Conservation (phyloP, 2,113 vertebrate genomes). For the Gobio gobio region DNA sequence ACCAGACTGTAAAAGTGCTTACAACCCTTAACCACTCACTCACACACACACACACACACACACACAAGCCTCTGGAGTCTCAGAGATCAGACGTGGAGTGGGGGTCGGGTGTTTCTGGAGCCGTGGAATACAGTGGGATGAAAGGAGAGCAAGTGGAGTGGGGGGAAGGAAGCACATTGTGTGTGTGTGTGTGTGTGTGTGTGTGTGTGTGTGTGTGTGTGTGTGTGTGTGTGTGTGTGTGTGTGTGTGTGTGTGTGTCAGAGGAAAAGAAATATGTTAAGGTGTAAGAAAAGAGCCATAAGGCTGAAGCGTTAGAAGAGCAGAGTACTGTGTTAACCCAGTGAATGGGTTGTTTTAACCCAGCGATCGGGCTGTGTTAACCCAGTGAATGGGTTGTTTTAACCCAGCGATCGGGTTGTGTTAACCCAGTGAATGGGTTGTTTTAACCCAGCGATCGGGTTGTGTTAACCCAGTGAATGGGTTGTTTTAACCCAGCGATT, state of each 20-base stretch:
- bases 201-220: not conserved
- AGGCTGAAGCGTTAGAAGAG: not conserved
- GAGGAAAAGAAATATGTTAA: slow-evolving; percentile 11
- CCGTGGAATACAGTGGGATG: not conserved
- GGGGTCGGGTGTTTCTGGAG: not conserved
- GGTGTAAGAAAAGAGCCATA: slow-evolving; percentile 20
- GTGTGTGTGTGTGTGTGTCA: slow-evolving; percentile 13
- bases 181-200: slow-evolving; percentile 31
- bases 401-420: no score
- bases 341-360: no score
- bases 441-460: no score
- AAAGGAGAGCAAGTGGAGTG: slow-evolving; percentile 9
- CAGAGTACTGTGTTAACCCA: no score
- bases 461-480: no score
- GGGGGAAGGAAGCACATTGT: slow-evolving; percentile 12
- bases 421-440: no score
- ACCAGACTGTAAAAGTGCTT: slow-evolving; percentile 31
- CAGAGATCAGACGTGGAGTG: slow-evolving; percentile 8
- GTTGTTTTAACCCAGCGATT: no score
- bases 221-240: slow-evolving; percentile 23
- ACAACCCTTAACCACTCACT: not conserved
- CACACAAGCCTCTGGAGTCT: slow-evolving; percentile 9
- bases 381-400: no score
- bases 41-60: slow-evolving; percentile 13
- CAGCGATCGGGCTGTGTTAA: no score